phyloP scores from a whole-genome alignment of 2,113 vertebrate species.

The Hippocampus zosterae region DNA sequence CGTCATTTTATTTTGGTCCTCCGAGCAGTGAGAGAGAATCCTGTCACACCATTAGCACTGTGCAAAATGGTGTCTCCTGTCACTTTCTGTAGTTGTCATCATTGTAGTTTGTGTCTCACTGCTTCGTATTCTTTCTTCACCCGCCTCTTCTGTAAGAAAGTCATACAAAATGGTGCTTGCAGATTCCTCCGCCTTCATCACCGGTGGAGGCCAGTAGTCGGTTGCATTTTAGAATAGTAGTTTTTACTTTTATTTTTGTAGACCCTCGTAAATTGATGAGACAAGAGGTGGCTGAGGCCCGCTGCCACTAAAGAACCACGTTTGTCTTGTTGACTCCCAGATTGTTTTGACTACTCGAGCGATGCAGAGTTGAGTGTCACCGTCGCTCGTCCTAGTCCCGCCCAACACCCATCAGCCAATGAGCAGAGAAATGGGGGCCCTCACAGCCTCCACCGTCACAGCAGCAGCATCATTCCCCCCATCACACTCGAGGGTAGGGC shows the following conservation, averaged over 20 bases:
- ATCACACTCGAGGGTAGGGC: constrained; percentile 98
- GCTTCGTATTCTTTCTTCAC: constrained; percentile 40
- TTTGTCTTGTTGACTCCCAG: constrained; percentile 98
- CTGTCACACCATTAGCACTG: constrained; percentile 39
- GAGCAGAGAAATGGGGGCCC: constrained; percentile 84
- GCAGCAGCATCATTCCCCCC: constrained; percentile 80
- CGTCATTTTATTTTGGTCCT: constrained; percentile 22
- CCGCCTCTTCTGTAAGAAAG: constrained; percentile 30
- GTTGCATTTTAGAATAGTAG: not conserved
- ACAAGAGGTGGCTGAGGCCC: constrained; percentile 19
- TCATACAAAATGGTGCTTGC: constrained; percentile 43
- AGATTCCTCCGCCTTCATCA: constrained; percentile 16
- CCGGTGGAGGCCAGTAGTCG: not conserved
- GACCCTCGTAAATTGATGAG: constrained; percentile 5
- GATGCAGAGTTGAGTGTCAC: constrained; percentile 89
- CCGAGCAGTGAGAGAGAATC: constrained; percentile 34
- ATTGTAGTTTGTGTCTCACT: constrained; percentile 44
- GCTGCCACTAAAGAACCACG: constrained; percentile 72
- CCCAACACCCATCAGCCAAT: constrained; percentile 77
- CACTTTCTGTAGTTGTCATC: constrained; percentile 28
- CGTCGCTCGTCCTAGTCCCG: constrained; percentile 85
- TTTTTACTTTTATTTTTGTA: constrained; percentile 6
- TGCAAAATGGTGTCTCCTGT: constrained; percentile 45
- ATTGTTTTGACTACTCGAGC: constrained; percentile 99
- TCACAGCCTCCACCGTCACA: constrained; percentile 65